Evolutionary conservation across 2,797 vertebrate species (phyloP).

Genomic region (Falco cherrug): DNA sequence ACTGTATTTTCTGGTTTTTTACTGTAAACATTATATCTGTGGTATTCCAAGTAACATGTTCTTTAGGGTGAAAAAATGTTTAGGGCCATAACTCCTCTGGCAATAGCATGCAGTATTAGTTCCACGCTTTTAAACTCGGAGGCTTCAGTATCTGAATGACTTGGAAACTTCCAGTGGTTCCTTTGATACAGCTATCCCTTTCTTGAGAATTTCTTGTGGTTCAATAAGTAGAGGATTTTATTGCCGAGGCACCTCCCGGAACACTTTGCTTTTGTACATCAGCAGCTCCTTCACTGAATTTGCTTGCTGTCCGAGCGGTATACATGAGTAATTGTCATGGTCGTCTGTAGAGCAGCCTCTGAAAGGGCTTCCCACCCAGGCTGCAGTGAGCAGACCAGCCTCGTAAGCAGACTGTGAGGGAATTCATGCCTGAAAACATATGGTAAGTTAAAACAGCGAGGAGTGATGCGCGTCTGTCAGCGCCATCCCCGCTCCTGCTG

Average conservation of each 20-base stretch:
- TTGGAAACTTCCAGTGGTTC: background rate
- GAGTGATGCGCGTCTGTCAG: too few relatives aligned
- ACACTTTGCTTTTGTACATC: background rate
- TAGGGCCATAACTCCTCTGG: background rate
- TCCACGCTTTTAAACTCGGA: background rate
- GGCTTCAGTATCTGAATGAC: background rate
- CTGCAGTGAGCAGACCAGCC: background rate
- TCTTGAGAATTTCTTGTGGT: background rate
- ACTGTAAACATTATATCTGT: background rate
- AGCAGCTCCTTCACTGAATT: background rate
- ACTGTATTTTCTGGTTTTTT: background rate
- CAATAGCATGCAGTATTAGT: background rate
- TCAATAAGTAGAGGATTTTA: background rate
- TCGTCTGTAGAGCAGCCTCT: background rate
- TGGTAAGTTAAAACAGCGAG: background rate
- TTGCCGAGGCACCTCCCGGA: background rate
- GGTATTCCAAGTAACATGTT: background rate
- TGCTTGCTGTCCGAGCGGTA: background rate
- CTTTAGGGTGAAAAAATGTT: background rate
- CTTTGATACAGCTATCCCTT: background rate
- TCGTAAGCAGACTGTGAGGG: background rate
- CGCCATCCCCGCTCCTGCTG: rapidly evolving
- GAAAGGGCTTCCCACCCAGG: background rate
- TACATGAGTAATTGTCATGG: rapidly evolving
- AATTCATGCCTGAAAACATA: background rate